These are phyloP conservation scores for Sturmia bella DNA, from an alignment of 2,888 invertebrate species.

Conservation along the genomic window DNA sequence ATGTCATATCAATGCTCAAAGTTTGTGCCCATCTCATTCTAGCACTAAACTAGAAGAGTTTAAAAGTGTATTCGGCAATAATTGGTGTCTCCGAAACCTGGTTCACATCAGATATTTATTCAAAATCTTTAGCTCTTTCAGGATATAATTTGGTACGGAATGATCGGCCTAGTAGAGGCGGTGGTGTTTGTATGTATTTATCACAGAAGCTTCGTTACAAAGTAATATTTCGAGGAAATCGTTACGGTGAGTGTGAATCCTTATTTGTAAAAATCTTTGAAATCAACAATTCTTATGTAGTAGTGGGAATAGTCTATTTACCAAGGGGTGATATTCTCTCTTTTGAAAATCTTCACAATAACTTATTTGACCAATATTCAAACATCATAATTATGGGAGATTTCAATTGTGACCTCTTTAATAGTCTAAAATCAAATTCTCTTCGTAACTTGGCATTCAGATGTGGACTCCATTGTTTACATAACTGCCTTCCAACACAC, in stretches of 20 bases:
- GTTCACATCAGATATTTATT: slow-evolving; percentile 4
- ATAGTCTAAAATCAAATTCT: no score
- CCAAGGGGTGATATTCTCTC: not conserved
- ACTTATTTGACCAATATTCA: no score
- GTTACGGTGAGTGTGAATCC: not conserved
- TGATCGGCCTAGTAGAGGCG: not conserved
- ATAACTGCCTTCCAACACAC: no score
- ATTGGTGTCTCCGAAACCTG: slow-evolving; percentile 13
- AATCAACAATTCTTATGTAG: not conserved
- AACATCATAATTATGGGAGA: no score
- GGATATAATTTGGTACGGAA: not conserved
- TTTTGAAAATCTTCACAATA: no score
- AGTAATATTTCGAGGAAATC: not conserved
- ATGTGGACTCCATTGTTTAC: no score
- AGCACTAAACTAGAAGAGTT: slow-evolving; percentile 8
- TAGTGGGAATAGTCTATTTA: slow-evolving; percentile 8
- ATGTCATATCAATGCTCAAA: slow-evolving; percentile 11
- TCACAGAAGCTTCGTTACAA: not conserved
- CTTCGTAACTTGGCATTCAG: no score
- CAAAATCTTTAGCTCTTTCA: not conserved
- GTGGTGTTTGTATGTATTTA: slow-evolving; percentile 1
- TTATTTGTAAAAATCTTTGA: slow-evolving; percentile 1
- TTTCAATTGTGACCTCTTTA: no score
- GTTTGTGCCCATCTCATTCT: slow-evolving; percentile 3
- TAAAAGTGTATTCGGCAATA: not conserved